Evolutionary conservation across 1,140 invertebrate species (phyloP), one percentile per base, ranked within the genome.

Genomic region (Macrostomum lignano): DNA sequence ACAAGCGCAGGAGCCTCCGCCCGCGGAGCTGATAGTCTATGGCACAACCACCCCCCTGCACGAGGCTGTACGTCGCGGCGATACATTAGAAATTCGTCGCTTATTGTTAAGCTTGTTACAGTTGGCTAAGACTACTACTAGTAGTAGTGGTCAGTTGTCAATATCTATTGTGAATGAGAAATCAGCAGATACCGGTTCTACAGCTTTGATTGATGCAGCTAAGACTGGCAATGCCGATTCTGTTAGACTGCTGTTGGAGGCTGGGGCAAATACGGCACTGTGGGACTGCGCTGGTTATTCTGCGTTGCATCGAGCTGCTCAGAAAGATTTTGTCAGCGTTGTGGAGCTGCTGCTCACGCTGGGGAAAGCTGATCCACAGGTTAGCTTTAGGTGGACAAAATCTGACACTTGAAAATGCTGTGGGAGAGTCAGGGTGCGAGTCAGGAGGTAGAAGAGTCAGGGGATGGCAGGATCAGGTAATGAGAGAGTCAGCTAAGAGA

Each of bases 251-350:
- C 20, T 33, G 13, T 33, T 33, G 20, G 32, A 33, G 26, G 26
- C 24, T 26, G 59, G 64, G 38, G 60, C 65, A 33, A 73, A 72
- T 2, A 59, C 19, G 14, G 26, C 24, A 14, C 19, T 33, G 15
- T n/a, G 32, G 17, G 32, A 33, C 26, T 33, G 32, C 26, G 32
- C 22, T 6, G 32, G 32, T 5, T 33, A 25, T 24, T 25, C 32
- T n/a, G 32, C 32, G 14, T 20, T 33, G 10, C 64, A 37, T 75
- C 74, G 1, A 76, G 78, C 41, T 63, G 67, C 75, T 36, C 73
- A 77, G 57, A 67, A 69, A 13, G 35, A 35, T 25, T 36, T 35
- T 15, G 26, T 32, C 7, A 37, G 35, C 24, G 23, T 44, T 14
- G 40, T 41, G 4, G 35, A 33, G 2, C 31, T 47, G 9, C 31